Base-by-base conservation (phyloP, 2,797 vertebrate genomes). In the Cynodonichthys magdalenae region DNA sequence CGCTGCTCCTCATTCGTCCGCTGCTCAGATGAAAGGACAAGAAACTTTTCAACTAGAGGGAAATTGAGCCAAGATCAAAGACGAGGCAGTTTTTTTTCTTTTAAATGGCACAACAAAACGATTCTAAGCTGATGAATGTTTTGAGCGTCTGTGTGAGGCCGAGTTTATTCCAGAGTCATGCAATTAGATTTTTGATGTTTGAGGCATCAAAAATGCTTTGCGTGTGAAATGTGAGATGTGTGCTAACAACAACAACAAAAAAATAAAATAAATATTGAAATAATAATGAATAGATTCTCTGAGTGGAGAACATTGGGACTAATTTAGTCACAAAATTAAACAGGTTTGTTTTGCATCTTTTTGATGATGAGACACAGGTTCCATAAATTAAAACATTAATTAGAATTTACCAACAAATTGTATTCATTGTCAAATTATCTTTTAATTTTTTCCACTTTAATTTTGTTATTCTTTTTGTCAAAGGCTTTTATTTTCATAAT, bases 21-120 rank as follows among this genome's bases (percentile, higher is more conserved):
- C 42, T 15, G 72, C 74, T 74, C 68, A 67, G 79, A 90, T 91
- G 79, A 90, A 92, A 90, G 87, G 62, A 73, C 29, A 63, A 57
- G 64, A 69, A 80, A 81, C 78, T 88, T 90, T 81, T 36, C 41
- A 60, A 65, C 73, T 20, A 11, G 24, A 47, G 48, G 45, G 71
- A 66, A 74, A 77, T 80, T 79, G 69, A 53, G 56, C 15, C 5
- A 1, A 79, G 84, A 89, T 90, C 85, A 89, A 84, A 89, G 85
- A 42, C 0, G 24, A 12, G 45, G 48, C 19, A 27, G 71, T 65
- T 71, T 59, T 34, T 57, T 31, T 31, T 45, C 75, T 72, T 82
- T 24, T 24, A 24, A 85, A 70, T 66, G 68, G 71, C 0, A 1
- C 58, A 79, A 76, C 85, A 70, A 75, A 83, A 79, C 51, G 72